Evolutionary conservation across 2,888 invertebrate genomes (phyloP).

Genomic region (Macropis europaea): DNA sequence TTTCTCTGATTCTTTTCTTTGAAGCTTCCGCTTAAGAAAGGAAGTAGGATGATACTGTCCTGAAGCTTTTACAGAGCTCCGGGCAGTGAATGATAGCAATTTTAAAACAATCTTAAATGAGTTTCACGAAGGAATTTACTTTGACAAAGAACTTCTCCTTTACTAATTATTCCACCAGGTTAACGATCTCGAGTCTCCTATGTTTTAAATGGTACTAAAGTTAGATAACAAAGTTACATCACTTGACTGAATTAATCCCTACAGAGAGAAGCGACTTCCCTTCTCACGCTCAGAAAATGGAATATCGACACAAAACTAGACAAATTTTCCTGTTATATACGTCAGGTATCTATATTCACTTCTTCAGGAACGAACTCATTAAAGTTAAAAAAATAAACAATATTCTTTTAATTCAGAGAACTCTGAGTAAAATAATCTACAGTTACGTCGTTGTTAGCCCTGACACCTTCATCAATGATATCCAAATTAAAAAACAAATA

Average conservation of each 20-base stretch:
- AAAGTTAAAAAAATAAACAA: no score
- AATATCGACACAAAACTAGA: no score
- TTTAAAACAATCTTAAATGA: slow-evolving; percentile 14
- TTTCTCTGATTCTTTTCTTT: no score
- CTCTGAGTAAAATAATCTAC: no score
- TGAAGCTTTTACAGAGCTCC: not conserved
- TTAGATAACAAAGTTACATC: slow-evolving; percentile 1
- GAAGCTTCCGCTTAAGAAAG: not conserved
- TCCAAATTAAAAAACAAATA: no score
- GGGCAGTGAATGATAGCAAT: slow-evolving; percentile 7
- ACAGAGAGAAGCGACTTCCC: not conserved
- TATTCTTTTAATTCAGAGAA: no score
- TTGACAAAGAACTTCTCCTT: not conserved
- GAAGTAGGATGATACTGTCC: not conserved
- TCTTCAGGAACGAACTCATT: no score
- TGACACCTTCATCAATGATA: no score
- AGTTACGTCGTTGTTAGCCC: no score
- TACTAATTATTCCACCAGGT: slow-evolving; percentile 8
- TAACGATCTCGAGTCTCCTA: slow-evolving; percentile 4
- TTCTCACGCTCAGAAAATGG: no score
- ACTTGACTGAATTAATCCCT: not conserved
- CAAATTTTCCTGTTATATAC: no score
- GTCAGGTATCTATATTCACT: no score
- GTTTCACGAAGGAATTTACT: slow-evolving; percentile 8
- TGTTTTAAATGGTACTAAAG: slow-evolving; percentile 5